phyloP scores from a whole-genome alignment of 2,888 invertebrate species.

The Dicranocentrus wangi region DNA sequence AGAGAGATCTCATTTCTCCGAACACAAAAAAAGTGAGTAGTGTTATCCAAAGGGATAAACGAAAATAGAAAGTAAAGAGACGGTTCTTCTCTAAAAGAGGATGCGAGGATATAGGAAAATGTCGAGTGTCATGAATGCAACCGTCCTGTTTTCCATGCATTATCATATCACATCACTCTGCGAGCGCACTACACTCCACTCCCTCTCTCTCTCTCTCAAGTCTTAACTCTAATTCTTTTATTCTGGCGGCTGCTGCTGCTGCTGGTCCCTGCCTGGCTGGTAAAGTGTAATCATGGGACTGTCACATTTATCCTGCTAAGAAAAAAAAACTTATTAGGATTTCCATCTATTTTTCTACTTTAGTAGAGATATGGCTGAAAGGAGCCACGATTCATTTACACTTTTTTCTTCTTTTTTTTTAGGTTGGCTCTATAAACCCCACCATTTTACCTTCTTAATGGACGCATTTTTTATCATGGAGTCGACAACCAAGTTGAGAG shows the following conservation, averaged over 20 bases:
- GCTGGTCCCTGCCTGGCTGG: conserved; percentile 35
- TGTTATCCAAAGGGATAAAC: conserved; percentile 3
- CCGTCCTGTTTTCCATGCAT: background rate
- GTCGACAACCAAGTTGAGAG: background rate
- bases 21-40: no score
- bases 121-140: conserved; percentile 17
- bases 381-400: conserved; percentile 64
- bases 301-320: conserved; percentile 64
- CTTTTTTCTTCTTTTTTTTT: no score
- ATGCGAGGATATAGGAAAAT: conserved; percentile 19
- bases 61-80: background rate
- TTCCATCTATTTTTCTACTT: conserved; percentile 54
- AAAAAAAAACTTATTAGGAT: conserved; percentile 64
- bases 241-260: conserved; percentile 36
- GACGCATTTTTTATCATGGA: conserved; percentile 61
- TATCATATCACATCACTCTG: conserved; percentile 1
- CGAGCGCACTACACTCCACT: conserved; percentile 1
- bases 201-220: conserved; percentile 23
- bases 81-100: no score
- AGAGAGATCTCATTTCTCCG: no score
- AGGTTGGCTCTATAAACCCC: no score
- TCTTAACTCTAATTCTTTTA: conserved; percentile 55
- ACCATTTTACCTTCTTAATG: conserved; percentile 60
- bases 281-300: conserved; percentile 59
- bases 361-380: conserved; percentile 56